Evolutionary conservation across 2,113 vertebrate species (phyloP).

Genomic region (Numenius arquata): DNA sequence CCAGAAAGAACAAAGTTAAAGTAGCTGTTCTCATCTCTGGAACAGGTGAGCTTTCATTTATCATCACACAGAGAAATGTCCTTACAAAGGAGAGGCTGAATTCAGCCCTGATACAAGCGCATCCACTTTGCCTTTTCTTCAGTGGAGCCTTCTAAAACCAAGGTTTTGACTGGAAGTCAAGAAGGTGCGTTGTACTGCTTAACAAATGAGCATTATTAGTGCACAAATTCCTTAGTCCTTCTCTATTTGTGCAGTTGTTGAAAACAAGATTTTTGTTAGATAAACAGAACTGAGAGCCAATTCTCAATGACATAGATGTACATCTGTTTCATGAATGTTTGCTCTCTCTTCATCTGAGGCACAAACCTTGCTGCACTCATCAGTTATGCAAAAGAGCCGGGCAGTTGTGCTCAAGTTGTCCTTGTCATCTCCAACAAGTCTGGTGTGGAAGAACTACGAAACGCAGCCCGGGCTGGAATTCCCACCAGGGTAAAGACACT

Average conservation of each 20-base stretch:
- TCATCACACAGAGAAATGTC: not conserved
- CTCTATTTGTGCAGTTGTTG: not conserved
- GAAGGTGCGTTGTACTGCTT: not conserved
- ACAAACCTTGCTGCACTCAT: slow-evolving; percentile 84
- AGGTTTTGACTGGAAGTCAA: not conserved
- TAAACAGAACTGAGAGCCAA: not conserved
- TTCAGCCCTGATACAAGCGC: not conserved
- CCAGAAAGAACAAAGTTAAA: slow-evolving; percentile 67
- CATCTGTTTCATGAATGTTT: not conserved
- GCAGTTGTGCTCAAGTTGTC: slow-evolving; percentile 79
- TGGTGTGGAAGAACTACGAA: slow-evolving; percentile 81
- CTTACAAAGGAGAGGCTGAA: not conserved
- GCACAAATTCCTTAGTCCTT: not conserved
- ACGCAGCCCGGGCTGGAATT: slow-evolving; percentile 82
- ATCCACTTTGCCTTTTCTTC: not conserved
- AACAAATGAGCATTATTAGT: not conserved
- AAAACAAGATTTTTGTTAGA: not conserved
- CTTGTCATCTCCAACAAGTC: slow-evolving; percentile 86
- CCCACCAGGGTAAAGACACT: slow-evolving; percentile 78
- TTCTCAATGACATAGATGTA: not conserved
- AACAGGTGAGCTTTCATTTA: slow-evolving; percentile 71
- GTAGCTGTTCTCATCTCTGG: slow-evolving; percentile 88
- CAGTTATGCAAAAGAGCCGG: slow-evolving; percentile 71
- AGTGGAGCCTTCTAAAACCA: not conserved
- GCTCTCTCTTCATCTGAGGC: slow-evolving; percentile 64